Evolutionary conservation across 2,888 invertebrate species (phyloP).

Genomic region (Dasysyrphus albostriatus): DNA sequence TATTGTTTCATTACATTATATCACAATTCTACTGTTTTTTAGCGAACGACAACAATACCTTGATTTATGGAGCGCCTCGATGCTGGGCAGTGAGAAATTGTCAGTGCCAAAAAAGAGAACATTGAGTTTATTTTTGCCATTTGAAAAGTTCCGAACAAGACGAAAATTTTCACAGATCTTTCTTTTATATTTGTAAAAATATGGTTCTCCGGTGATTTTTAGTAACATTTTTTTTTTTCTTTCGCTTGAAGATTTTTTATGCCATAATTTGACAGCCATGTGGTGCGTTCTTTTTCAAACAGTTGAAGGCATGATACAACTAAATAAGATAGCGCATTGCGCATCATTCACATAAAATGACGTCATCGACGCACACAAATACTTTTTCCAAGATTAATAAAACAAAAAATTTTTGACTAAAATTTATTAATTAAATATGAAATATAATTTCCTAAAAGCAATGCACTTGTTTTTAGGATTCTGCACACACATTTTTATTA

Average conservation of each 20-base stretch:
- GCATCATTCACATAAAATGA: too few species aligned
- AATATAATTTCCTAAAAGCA: too few species aligned
- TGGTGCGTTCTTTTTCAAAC: too few species aligned
- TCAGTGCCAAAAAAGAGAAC: conserved; percentile 95
- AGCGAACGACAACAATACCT: conserved; percentile 85
- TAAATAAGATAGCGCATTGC: too few species aligned
- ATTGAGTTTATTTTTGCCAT: conserved; percentile 79
- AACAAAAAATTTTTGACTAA: too few species aligned
- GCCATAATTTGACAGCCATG: background rate
- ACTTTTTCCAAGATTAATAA: too few species aligned
- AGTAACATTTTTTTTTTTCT: conserved; percentile 21
- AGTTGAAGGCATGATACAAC: too few species aligned
- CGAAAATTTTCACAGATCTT: conserved; percentile 49
- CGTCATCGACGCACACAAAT: too few species aligned
- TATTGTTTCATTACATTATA: conserved; percentile 45
- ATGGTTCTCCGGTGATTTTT: conserved; percentile 26
- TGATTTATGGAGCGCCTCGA: conserved; percentile 88
- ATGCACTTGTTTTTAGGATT: too few species aligned
- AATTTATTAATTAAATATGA: too few species aligned
- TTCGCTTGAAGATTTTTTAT: background rate
- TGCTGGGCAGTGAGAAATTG: conserved; percentile 90
- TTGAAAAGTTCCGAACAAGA: conserved; percentile 1
- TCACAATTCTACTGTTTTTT: background rate
- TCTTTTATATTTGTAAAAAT: conserved; percentile 77
- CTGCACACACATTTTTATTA: too few species aligned